phyloP scores from a whole-genome alignment of 1,140 invertebrate species.

The Pemphigus obesinymphae region DNA sequence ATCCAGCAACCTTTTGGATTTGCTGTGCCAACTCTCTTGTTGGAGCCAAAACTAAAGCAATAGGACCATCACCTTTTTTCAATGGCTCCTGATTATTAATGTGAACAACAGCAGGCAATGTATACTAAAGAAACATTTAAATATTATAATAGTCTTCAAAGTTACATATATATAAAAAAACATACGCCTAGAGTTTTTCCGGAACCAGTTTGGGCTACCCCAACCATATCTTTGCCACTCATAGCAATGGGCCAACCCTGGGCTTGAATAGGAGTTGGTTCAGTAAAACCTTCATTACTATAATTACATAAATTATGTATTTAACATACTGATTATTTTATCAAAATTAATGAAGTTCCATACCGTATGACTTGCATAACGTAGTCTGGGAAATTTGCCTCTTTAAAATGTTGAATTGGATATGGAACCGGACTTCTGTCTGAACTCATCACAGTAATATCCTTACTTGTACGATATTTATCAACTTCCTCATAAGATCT shows the following conservation, averaged over 20 bases:
- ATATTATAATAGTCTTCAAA: background rate
- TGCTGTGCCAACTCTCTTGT: constrained; percentile 81
- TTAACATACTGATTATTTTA: background rate
- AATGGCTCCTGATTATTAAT: constrained; percentile 67
- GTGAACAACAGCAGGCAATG: constrained; percentile 65
- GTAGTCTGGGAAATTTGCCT: constrained; percentile 75
- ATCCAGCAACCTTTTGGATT: constrained; percentile 76
- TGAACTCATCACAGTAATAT: constrained; percentile 58
- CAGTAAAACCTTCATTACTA: constrained; percentile 60
- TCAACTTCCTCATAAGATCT: constrained; percentile 44
- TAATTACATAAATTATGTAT: constrained; percentile 40
- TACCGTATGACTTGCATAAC: constrained; percentile 56
- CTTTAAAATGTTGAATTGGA: constrained; percentile 74
- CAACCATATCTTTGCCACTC: constrained; percentile 74
- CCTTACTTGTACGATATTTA: constrained; percentile 38
- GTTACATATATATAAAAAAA: background rate
- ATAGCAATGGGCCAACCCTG: constrained; percentile 79
- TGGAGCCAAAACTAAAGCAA: constrained; percentile 70
- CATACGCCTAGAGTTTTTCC: constrained; percentile 57
- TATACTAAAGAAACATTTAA: constrained; percentile 53
- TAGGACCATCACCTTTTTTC: constrained; percentile 65
- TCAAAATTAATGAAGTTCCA: background rate
- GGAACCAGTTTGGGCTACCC: constrained; percentile 66
- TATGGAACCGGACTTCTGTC: constrained; percentile 61
- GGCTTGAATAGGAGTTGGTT: constrained; percentile 73